phyloP scores from a whole-genome alignment of 1,140 invertebrate species.

The Drosophila tani region DNA sequence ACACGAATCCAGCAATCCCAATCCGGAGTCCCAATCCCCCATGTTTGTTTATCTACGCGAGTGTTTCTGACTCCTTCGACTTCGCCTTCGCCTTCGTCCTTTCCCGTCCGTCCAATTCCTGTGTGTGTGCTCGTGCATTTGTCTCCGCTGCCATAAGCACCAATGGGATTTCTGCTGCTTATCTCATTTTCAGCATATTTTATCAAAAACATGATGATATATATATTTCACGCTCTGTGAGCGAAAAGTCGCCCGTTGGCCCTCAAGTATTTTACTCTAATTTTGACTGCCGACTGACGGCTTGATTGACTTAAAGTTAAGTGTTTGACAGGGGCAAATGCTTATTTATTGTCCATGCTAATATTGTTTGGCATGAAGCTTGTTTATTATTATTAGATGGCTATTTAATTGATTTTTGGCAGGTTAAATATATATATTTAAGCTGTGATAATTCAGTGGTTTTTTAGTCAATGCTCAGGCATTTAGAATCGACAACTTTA shows the following conservation, averaged over 20 bases:
- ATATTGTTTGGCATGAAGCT: not conserved
- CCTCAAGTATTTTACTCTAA: slow-evolving; percentile 60
- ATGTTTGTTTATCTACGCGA: slow-evolving; percentile 60
- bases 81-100: not conserved
- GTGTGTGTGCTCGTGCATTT: slow-evolving; percentile 49
- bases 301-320: slow-evolving; percentile 67
- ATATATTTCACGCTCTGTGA: slow-evolving; percentile 53
- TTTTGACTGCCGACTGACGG: slow-evolving; percentile 44
- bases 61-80: slow-evolving; percentile 7
- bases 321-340: slow-evolving; percentile 27
- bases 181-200: slow-evolving; percentile 82
- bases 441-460: not conserved
- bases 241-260: slow-evolving; percentile 36
- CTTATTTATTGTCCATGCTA: slow-evolving; percentile 10
- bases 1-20: slow-evolving; percentile 45
- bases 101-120: slow-evolving; percentile 25
- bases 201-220: slow-evolving; percentile 69
- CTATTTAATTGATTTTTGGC: not conserved
- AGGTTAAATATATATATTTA: not conserved
- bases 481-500: not conserved
- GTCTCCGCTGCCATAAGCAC: slow-evolving; percentile 52
- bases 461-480: not conserved
- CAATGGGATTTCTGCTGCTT: slow-evolving; percentile 78
- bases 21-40: slow-evolving; percentile 28
- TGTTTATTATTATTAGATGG: too few relatives aligned